Conservation (phyloP, 2,888 invertebrate genomes). For the Euspilapteryx auroguttella region DNA sequence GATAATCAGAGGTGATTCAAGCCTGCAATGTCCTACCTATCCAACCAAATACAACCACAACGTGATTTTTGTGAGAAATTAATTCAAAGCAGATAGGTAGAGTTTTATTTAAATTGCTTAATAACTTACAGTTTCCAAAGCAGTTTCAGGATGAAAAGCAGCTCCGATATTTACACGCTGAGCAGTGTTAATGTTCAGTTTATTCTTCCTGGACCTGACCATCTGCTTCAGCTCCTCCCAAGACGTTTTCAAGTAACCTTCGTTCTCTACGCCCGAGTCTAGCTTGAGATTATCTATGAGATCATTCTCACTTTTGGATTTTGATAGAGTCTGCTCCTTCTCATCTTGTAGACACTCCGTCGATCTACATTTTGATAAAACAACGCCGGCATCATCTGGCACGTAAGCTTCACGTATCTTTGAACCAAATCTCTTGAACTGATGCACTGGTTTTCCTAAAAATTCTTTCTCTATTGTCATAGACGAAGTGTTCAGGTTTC, state of each 20-base stretch:
- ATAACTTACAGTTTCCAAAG: conserved; percentile 28
- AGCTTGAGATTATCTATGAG: conserved; percentile 10
- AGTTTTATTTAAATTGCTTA: neutral
- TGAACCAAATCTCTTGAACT: neutral
- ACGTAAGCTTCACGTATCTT: conserved; percentile 1
- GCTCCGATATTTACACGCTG: conserved; percentile 19
- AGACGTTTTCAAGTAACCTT: conserved; percentile 14
- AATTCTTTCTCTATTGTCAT: conserved; percentile 10
- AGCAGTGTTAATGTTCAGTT: conserved; percentile 22
- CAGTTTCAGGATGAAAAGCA: conserved; percentile 28
- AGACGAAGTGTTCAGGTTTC: conserved; percentile 11
- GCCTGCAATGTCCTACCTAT: too few relatives aligned
- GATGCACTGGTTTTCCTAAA: conserved; percentile 13
- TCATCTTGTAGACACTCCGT: conserved; percentile 16
- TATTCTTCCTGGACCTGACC: conserved; percentile 19
- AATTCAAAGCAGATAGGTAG: neutral
- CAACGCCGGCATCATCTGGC: conserved; percentile 10
- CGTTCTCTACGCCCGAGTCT: conserved; percentile 8
- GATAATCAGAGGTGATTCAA: too few relatives aligned
- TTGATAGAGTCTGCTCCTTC: conserved; percentile 12
- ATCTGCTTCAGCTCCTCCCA: conserved; percentile 27
- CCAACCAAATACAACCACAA: too few relatives aligned
- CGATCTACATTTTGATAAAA: conserved; percentile 18
- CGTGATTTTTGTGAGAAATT: neutral
- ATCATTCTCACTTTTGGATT: conserved; percentile 20